A percentile compares a stretch with the other conserved stretches of the same genome.
phyloP scores from a whole-genome alignment of 2,888 invertebrate species.

The Leuctra nigra region DNA sequence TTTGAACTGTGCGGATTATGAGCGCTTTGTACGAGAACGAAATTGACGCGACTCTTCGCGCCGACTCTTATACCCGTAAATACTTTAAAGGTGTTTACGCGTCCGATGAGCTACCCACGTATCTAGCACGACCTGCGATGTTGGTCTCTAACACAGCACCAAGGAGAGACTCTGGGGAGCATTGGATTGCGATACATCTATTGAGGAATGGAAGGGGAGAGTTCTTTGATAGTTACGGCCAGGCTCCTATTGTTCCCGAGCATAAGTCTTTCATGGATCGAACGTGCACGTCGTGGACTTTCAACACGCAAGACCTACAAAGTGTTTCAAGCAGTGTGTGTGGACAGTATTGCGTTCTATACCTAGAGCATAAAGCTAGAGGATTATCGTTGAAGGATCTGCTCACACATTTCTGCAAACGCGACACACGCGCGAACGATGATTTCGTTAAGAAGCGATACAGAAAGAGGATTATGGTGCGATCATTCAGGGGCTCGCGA shows the following conservation, averaged over 20 bases:
- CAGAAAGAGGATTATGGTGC: no score
- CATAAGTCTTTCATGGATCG: background rate
- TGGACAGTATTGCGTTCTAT: background rate
- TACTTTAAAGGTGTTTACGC: background rate
- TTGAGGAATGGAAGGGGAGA: background rate
- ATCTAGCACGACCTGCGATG: background rate
- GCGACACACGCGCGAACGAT: no score
- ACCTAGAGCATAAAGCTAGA: background rate
- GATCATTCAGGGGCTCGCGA: no score
- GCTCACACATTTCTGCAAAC: background rate
- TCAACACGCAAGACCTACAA: background rate
- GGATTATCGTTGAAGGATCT: background rate
- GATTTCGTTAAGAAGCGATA: no score
- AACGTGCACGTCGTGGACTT: background rate
- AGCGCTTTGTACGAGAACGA: background rate
- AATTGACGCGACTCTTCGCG: background rate
- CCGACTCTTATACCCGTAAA: background rate
- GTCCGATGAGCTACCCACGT: background rate
- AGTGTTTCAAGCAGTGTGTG: background rate
- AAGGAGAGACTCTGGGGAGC: background rate
- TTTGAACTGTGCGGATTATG: no score
- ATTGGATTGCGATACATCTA: background rate
- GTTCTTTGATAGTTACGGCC: background rate
- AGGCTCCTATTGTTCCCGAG: background rate
- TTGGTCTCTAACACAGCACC: background rate